phyloP scores from a whole-genome alignment of 2,113 vertebrate genomes.

The Pelmatolapia mariae region DNA sequence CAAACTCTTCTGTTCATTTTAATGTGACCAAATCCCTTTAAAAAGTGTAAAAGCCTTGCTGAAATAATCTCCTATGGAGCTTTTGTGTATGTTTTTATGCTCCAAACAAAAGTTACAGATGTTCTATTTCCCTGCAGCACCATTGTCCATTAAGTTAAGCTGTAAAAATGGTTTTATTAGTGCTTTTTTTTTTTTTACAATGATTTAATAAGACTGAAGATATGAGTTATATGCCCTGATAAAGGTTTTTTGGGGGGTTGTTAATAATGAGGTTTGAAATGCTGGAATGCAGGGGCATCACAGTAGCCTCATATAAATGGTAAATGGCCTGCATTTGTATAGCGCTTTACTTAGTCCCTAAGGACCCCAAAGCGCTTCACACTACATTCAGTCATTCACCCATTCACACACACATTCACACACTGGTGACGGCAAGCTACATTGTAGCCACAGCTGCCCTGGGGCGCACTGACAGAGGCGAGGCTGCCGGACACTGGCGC shows the following conservation, averaged over 20 bases:
- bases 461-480: too few relatives aligned
- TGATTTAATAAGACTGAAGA: neutral
- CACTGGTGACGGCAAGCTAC: too few relatives aligned
- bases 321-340: too few relatives aligned
- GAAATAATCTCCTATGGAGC: neutral
- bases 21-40: neutral
- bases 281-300: neutral
- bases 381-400: too few relatives aligned
- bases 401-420: too few relatives aligned
- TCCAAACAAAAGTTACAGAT: neutral
- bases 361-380: too few relatives aligned
- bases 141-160: neutral
- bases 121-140: neutral
- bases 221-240: neutral
- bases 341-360: too few relatives aligned
- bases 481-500: too few relatives aligned
- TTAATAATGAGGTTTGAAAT: neutral
- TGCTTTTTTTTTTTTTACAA: neutral
- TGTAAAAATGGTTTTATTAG: neutral
- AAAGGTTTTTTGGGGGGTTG: rapidly evolving
- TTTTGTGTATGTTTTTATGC: neutral
- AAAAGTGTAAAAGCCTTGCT: neutral
- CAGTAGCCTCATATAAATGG: neutral
- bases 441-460: too few relatives aligned
- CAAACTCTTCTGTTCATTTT: neutral